Conservation (phyloP, 2,113 vertebrate genomes). For the Paedocypris sp. region DNA sequence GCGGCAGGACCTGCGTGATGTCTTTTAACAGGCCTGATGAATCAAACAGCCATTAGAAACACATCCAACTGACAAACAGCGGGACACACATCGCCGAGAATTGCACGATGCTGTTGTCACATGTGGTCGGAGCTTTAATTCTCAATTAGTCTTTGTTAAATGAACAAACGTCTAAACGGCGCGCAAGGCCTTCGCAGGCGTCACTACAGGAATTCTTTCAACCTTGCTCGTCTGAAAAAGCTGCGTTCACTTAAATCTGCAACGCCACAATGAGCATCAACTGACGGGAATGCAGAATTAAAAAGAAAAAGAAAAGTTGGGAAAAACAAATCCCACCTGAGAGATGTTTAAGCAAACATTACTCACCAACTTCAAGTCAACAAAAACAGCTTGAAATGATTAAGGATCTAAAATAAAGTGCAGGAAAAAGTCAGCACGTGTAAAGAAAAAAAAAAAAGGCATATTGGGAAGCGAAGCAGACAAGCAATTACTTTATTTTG, state of each 20-base stretch:
- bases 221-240: background rate
- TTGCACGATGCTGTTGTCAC: conserved; percentile 18
- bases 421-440: background rate
- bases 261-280: background rate
- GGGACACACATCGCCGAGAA: conserved; percentile 20
- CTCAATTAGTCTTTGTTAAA: background rate
- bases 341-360: conserved; percentile 5
- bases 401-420: background rate
- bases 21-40: conserved; percentile 51
- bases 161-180: background rate
- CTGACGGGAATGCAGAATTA: background rate
- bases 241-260: background rate
- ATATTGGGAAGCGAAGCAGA: too few relatives aligned
- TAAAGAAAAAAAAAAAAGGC: too few relatives aligned
- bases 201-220: background rate
- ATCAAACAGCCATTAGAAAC: conserved; percentile 44
- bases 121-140: conserved; percentile 16
- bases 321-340: background rate
- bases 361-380: background rate
- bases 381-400: background rate
- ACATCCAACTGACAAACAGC: conserved; percentile 41
- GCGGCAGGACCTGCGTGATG: conserved; percentile 49
- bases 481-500: too few relatives aligned
- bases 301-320: background rate
- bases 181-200: background rate